phyloP scores from a whole-genome alignment of 2,113 vertebrate genomes.

The Poeciliopsis turrubarensis region DNA sequence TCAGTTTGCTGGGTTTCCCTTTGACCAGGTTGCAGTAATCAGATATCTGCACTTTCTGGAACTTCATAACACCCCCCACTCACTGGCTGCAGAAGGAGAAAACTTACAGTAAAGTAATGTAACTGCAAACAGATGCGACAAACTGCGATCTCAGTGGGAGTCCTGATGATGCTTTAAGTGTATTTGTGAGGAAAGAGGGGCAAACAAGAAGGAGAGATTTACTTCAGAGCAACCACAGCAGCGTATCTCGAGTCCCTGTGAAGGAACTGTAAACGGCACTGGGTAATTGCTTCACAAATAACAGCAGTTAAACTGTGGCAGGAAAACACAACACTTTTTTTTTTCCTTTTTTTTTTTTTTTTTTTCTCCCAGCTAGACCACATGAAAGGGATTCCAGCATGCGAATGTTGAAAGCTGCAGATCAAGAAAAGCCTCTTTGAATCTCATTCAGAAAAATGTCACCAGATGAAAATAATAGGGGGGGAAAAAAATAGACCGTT shows the following conservation, averaged over 20 bases:
- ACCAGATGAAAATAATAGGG: not conserved
- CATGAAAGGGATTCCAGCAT: slow-evolving; percentile 58
- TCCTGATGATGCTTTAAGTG: slow-evolving; percentile 5
- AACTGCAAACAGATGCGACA: slow-evolving; percentile 22
- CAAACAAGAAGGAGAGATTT: slow-evolving; percentile 21
- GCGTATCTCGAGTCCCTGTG: slow-evolving; percentile 37
- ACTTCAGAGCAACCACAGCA: slow-evolving; percentile 50
- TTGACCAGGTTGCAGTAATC: not conserved
- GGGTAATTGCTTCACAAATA: slow-evolving; percentile 51
- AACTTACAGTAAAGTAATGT: slow-evolving; percentile 3
- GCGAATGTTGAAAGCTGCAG: slow-evolving; percentile 36
- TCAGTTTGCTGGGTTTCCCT: not conserved
- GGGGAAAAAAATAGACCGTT: not conserved
- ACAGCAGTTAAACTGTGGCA: slow-evolving; percentile 46
- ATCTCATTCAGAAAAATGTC: not conserved
- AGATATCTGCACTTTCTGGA: not conserved
- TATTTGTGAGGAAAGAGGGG: not conserved
- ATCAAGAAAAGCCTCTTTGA: slow-evolving; percentile 56
- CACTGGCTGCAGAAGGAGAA: slow-evolving; percentile 21
- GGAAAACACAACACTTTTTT: slow-evolving; percentile 43
- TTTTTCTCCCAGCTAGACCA: slow-evolving; percentile 53
- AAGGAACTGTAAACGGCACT: slow-evolving; percentile 43
- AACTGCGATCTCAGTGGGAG: slow-evolving; percentile 3
- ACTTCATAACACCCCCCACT: not conserved
- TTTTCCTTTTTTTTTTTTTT: not conserved